Conservation (phyloP, 2,888 invertebrate genomes). For the Colletes collaris region DNA sequence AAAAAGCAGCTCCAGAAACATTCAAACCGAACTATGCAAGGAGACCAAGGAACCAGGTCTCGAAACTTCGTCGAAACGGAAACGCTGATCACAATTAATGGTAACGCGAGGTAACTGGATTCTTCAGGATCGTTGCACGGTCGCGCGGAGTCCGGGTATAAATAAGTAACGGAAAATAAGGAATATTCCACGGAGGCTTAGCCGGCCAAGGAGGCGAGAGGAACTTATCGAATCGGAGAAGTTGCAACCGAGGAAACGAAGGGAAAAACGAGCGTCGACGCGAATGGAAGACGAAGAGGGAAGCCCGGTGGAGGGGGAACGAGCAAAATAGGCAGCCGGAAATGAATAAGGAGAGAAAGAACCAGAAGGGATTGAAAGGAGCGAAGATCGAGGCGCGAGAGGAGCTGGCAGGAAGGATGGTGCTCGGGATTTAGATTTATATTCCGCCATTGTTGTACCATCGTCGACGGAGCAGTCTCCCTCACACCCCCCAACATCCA, state of each 20-base stretch:
- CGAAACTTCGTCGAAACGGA: background rate
- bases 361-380: slow-evolving; percentile 44
- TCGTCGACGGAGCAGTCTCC: slow-evolving; percentile 49
- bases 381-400: slow-evolving; percentile 51
- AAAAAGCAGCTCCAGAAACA: slow-evolving; percentile 2
- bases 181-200: background rate
- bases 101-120: background rate
- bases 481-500: slow-evolving; percentile 56
- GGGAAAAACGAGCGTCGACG: slow-evolving; percentile 21
- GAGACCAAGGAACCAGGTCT: background rate
- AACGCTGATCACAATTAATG: background rate
- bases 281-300: background rate
- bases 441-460: slow-evolving; percentile 71
- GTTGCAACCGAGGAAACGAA: background rate
- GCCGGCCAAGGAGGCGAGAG: background rate
- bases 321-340: slow-evolving; percentile 21
- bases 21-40: slow-evolving; percentile 40
- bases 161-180: background rate
- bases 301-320: background rate
- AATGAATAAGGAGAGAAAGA: slow-evolving; percentile 40
- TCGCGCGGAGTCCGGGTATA: background rate
- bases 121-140: background rate
- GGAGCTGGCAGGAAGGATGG: slow-evolving; percentile 57
- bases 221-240: slow-evolving; percentile 21
- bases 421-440: slow-evolving; percentile 74